Percentiles rank a stretch among this genome's conserved stretches.
These are phyloP conservation scores for Limnothrissa miodon DNA, from an alignment of 2,113 vertebrate genomes.

Conservation along the genomic window DNA sequence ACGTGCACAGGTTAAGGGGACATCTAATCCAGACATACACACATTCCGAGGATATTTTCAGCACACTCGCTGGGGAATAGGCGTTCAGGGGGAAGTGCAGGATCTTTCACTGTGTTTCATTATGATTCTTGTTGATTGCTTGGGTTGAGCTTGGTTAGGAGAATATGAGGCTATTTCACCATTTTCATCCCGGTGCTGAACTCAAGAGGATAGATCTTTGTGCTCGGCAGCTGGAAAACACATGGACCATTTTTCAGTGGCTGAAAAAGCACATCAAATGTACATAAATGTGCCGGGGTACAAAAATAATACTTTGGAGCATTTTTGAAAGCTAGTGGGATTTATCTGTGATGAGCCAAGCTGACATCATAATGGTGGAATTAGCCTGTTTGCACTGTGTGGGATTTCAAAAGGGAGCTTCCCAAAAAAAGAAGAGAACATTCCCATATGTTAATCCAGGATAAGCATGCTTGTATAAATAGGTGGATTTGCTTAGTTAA, in stretches of 20 bases:
- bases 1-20: too few species aligned
- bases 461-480: conserved; percentile 39
- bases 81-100: too few species aligned
- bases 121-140: neutral
- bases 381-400: conserved; percentile 37
- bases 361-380: conserved; percentile 23
- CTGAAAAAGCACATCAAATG: conserved; percentile 5
- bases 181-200: neutral
- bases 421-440: conserved; percentile 12
- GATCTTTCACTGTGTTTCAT: too few species aligned
- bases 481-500: conserved; percentile 23
- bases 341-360: conserved; percentile 23
- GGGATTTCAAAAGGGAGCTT: conserved; percentile 12
- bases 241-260: neutral
- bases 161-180: neutral
- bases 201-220: conserved; percentile 4
- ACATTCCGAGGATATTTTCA: neutral
- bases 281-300: neutral
- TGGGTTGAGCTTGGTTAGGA: neutral
- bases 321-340: conserved; percentile 23
- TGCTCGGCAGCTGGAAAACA: conserved; percentile 21
- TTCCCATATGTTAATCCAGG: conserved; percentile 33
- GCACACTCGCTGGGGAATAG: too few species aligned
- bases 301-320: neutral
- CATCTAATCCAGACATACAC: neutral